Percentiles rank a stretch among this genome's conserved stretches.
phyloP scores from a whole-genome alignment of 2,888 invertebrate genomes.

The Nebria salina region DNA sequence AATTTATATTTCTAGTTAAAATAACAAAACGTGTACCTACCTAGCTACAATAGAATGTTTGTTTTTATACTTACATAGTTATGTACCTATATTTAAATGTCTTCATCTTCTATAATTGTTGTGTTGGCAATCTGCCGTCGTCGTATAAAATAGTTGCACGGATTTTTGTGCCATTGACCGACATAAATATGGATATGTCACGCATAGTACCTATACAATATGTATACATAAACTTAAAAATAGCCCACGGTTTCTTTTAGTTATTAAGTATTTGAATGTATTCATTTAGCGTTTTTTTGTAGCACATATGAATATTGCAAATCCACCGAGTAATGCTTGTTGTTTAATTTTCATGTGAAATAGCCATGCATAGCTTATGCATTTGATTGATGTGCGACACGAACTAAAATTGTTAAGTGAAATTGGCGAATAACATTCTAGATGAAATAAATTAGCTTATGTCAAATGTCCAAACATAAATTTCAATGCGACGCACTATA shows the following conservation, averaged over 20 bases:
- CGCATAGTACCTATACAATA: neutral
- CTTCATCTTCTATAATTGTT: neutral
- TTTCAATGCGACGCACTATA: neutral
- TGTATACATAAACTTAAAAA: neutral
- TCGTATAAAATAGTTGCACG: slow-evolving; percentile 9
- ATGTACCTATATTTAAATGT: too few species aligned
- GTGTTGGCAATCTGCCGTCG: slow-evolving; percentile 7
- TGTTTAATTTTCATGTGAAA: neutral
- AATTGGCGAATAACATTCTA: slow-evolving; percentile 1
- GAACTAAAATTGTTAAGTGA: neutral
- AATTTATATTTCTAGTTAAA: too few species aligned
- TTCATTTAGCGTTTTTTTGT: too few species aligned
- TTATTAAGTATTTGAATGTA: neutral
- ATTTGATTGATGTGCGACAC: neutral
- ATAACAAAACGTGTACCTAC: too few species aligned
- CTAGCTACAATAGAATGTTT: too few species aligned
- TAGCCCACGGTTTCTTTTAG: neutral
- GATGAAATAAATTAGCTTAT: neutral
- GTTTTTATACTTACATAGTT: too few species aligned
- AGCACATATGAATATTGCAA: too few species aligned
- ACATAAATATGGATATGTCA: slow-evolving; percentile 21
- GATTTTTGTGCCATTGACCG: slow-evolving; percentile 22
- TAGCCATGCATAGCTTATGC: neutral
- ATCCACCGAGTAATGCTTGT: neutral
- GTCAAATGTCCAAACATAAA: slow-evolving; percentile 1